These are phyloP conservation scores for Ispidina picta DNA, from an alignment of 2,797 vertebrate genomes.

Conservation along the genomic window DNA sequence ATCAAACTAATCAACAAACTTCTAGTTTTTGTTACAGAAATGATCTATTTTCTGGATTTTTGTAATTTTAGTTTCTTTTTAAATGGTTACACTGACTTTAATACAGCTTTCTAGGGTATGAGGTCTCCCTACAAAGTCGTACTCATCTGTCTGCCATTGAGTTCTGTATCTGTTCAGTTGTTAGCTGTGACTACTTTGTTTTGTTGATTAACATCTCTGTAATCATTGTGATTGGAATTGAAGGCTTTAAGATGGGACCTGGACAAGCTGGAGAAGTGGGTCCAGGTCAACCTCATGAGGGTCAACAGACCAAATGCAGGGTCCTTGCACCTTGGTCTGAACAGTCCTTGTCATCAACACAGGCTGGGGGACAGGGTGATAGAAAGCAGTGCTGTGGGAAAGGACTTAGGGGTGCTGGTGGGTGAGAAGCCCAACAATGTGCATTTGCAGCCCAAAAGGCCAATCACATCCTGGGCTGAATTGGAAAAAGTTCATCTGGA, in stretches of 20 bases:
- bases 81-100: not conserved
- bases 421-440: no score
- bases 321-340: no score
- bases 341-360: no score
- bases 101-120: not conserved
- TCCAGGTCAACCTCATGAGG: no score
- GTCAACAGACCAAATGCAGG: no score
- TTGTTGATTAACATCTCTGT: not conserved
- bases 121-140: not conserved
- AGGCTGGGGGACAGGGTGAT: no score
- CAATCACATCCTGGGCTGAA: no score
- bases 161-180: not conserved
- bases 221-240: not conserved
- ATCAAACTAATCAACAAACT: not conserved
- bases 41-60: not conserved
- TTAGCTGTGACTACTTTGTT: not conserved
- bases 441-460: no score
- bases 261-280: no score
- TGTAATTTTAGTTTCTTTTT: not conserved
- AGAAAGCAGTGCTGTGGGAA: no score
- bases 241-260: not conserved
- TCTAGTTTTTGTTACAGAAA: not conserved
- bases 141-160: not conserved
- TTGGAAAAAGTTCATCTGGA: no score
- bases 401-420: no score